Base-by-base conservation (phyloP, 1,140 invertebrate species). In the Drosophila truncata region DNA sequence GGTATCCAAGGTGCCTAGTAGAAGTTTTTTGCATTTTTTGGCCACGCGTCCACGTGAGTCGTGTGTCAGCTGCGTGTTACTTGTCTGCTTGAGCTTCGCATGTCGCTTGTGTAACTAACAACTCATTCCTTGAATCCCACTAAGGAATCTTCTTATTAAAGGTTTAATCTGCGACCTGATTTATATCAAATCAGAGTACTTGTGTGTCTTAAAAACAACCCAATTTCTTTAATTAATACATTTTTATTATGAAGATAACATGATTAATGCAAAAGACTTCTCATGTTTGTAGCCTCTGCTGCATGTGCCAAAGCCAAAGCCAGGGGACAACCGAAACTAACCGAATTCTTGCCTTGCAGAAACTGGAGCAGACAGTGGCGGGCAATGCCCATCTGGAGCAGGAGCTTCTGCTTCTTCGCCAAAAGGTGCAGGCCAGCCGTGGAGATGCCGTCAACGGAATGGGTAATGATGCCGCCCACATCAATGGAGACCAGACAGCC, bases 341-440 rank as follows among this genome's bases (percentile, higher is more conserved):
- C 14, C n/a, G 0, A 41, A 42, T 58, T 71, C 73, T 46, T 64
- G 13, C 39, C 11, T 92, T 93, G 20, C 92, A 97, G 96, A 97
- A 97, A 95, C 93, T 98, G 63, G 97, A 98, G 93, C 97, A 97
- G 91, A 98, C 97, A 1, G 97, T 97, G 16, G 96, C 97, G 2
- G 97, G 98, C 69, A 98, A 98, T 92, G 96, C 96, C 11, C 95
- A 96, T 10, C 92, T 98, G 35, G 98, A 98, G 92, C 96, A 98
- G 78, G 97, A 98, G 91, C 93, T 98, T 66, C 95, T 97, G 25
- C 95, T 98, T 20, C 93, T 98, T 25, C 94, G 97, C 9, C 97
- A 97, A 80, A 98, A 98, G 92, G 94, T 98, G 27, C 96, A 97
- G 85, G 95, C 95, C 14, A 95, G 96, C 8, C 94, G 94, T 1